These are phyloP conservation scores for Nannospalax galili DNA, from an alignment of 2,113 vertebrate genomes.

Conservation along the genomic window DNA sequence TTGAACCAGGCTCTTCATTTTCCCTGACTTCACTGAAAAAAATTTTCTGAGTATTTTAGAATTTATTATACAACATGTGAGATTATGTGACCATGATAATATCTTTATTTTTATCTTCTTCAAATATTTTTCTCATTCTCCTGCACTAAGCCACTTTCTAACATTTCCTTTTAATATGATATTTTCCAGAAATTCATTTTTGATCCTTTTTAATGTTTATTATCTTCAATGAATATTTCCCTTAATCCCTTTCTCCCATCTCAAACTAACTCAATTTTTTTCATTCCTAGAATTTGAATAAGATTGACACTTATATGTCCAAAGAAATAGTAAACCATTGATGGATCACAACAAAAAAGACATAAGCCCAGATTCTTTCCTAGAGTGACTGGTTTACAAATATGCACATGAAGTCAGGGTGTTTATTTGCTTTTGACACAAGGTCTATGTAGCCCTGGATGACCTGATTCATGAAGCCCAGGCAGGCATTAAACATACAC, in stretches of 20 bases:
- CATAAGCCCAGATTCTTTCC: not conserved
- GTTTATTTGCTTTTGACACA: too few relatives aligned
- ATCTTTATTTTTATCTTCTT: not conserved
- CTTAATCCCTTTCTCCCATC: not conserved
- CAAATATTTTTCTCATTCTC: not conserved
- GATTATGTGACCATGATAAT: not conserved
- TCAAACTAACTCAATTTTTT: not conserved
- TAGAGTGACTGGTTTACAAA: not conserved
- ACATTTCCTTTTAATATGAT: not conserved
- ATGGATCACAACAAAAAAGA: not conserved
- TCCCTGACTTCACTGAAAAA: not conserved
- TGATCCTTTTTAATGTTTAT: not conserved
- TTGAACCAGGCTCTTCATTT: not conserved
- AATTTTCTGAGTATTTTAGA: not conserved
- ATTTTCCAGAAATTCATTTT: not conserved
- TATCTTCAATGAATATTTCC: not conserved
- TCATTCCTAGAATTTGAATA: not conserved
- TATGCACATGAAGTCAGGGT: too few relatives aligned
- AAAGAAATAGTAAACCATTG: not conserved
- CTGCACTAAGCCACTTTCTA: not conserved
- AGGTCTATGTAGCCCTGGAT: too few relatives aligned
- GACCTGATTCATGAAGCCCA: too few relatives aligned
- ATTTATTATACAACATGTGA: not conserved
- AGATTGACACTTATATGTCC: not conserved
- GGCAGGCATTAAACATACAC: too few relatives aligned